Evolutionary conservation across 2,113 vertebrate genomes (phyloP).

Genomic region (Pelvicachromis taeniatus): DNA sequence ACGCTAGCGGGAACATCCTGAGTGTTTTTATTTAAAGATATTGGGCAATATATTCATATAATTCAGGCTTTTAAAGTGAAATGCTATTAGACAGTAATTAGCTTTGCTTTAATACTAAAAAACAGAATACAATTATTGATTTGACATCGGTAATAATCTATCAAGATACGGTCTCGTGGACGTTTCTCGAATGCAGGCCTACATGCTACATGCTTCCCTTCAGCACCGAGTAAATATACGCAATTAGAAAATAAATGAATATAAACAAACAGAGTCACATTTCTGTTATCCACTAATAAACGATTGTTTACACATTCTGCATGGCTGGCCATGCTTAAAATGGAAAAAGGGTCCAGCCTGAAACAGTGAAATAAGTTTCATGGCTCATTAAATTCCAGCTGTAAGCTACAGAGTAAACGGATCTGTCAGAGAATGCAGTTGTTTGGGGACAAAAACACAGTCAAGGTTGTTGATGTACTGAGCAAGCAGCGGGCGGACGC

Average conservation of each 20-base stretch:
- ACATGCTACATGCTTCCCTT: conserved; percentile 22
- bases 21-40: background rate
- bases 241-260: conserved; percentile 53
- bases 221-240: conserved; percentile 10
- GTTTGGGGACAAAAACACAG: background rate
- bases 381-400: conserved; percentile 38
- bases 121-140: background rate
- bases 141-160: background rate
- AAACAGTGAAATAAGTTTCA: conserved; percentile 20
- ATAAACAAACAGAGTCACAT: conserved; percentile 37
- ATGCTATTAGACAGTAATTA: background rate
- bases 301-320: conserved; percentile 53
- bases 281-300: conserved; percentile 49
- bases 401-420: conserved; percentile 33
- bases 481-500: background rate
- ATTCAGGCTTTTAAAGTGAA: background rate
- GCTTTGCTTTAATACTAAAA: background rate
- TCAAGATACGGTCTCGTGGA: too few relatives aligned
- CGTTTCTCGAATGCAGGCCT: background rate
- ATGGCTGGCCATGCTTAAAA: conserved; percentile 53
- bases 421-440: conserved; percentile 4
- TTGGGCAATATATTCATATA: background rate
- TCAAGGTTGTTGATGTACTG: background rate
- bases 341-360: conserved; percentile 24
- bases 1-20: background rate